Evolutionary conservation across 2,888 invertebrate species (phyloP).

Genomic region (Dicranocentrus wangi): DNA sequence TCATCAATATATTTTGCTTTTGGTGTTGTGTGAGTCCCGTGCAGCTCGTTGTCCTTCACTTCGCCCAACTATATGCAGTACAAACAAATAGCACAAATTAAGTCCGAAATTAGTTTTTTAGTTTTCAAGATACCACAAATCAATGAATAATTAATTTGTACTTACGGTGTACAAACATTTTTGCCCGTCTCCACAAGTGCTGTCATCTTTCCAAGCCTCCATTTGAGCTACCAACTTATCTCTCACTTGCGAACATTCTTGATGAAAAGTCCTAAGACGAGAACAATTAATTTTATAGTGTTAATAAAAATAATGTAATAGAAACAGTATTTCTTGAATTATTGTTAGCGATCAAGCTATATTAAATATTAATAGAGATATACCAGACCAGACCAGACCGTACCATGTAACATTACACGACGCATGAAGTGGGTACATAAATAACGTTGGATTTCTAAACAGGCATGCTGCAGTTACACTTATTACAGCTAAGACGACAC

Average conservation of each 20-base stretch:
- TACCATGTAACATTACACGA: slow-evolving; percentile 73
- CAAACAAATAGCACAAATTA: not conserved
- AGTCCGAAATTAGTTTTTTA: no score
- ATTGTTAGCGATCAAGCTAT: no score
- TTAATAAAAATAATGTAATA: no score
- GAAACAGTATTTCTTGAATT: no score
- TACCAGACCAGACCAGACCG: no score
- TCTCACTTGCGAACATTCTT: slow-evolving; percentile 67
- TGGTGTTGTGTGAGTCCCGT: slow-evolving; percentile 73
- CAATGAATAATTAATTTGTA: no score
- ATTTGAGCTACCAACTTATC: slow-evolving; percentile 72
- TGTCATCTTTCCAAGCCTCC: slow-evolving; percentile 71
- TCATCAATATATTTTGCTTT: slow-evolving; percentile 72
- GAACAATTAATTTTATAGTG: slow-evolving; percentile 8
- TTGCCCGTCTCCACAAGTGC: slow-evolving; percentile 72
- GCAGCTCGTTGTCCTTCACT: slow-evolving; percentile 63
- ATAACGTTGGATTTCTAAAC: slow-evolving; percentile 71
- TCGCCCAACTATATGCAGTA: slow-evolving; percentile 39
- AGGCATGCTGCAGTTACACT: slow-evolving; percentile 64
- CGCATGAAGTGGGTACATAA: slow-evolving; percentile 72
- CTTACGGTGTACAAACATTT: slow-evolving; percentile 73
- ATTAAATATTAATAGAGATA: no score
- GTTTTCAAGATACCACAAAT: no score
- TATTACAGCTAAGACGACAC: slow-evolving; percentile 26
- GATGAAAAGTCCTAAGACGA: slow-evolving; percentile 70